phyloP scores from a whole-genome alignment of 2,113 vertebrate species.

The human region DNA sequence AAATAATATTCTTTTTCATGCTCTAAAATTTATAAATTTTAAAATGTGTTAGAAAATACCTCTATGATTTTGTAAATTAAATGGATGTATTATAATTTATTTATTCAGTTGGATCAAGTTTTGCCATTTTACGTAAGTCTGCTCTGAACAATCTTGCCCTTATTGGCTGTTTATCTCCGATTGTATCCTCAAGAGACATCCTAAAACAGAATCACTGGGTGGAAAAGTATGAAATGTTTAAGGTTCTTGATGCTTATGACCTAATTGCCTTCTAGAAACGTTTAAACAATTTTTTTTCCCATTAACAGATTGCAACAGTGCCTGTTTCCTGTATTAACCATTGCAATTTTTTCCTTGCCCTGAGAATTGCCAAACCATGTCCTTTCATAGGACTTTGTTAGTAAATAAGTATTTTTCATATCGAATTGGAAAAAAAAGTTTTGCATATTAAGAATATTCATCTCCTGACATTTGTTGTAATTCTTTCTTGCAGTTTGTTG shows the following conservation, averaged over 20 bases:
- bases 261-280: background rate
- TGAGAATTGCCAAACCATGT: background rate
- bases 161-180: background rate
- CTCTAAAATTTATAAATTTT: background rate
- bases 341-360: background rate
- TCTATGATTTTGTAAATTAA: background rate
- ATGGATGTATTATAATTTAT: background rate
- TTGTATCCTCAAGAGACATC: background rate
- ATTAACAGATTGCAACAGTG: background rate
- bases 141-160: background rate
- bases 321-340: background rate
- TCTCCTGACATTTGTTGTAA: background rate
- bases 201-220: background rate
- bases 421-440: background rate
- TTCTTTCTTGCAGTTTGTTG: background rate
- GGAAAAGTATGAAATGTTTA: background rate
- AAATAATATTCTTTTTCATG: background rate
- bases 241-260: background rate
- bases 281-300: constrained; percentile 18
- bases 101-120: background rate
- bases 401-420: background rate
- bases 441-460: constrained; percentile 3
- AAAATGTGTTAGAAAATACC: background rate
- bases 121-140: background rate
- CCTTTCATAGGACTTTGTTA: constrained; percentile 13